Evolutionary conservation across 2,113 vertebrate species (phyloP), one percentile per base, ranked within the genome.

Genomic region (Pipra filicauda): DNA sequence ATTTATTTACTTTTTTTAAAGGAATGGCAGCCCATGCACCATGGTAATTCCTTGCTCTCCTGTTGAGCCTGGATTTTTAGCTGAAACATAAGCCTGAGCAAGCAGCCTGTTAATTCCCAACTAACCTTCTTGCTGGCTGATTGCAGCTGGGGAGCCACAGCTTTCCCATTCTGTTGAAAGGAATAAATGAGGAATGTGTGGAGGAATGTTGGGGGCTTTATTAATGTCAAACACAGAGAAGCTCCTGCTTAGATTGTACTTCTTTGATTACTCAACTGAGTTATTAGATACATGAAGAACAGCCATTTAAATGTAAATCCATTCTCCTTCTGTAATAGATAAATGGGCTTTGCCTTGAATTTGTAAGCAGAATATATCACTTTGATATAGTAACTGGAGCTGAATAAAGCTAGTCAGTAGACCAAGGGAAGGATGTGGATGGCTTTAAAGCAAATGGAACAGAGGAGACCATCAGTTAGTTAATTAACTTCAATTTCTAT

Each of bases 401-500:
- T 66, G 95, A 93, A 93, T 67, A 72, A 95, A 93, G 69, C 67
- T 10, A 79, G 93, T 27, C 92, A 37, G 64, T 46, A 73, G 80
- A 84, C 51, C 78, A 76, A 74, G 71, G 24, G 88, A 65, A 89
- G 64, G 90, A 66, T 37, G 48, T 0, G 18, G n/a, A 11, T 74
- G 54, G 71, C 76, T 86, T 66, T 88, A 80, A 97, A 93, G 72
- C 8, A 13, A 27, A 70, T 33, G 84, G n/a, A 87, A 52, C 35
- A 64, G n/a, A 73, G 31, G 46, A 72, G 76, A 41, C 77, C 78
- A 64, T 67, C 35, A n/a, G 48, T 28, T 79, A 70, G 49, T 95
- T 96, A 95, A 91, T 96, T 96, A 96, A 92, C 96, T 95, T 83
- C 92, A 87, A 65, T 95, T 97, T 96, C 43, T 89, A 39, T 83